Base-by-base conservation (phyloP, 1,140 invertebrate genomes). In the Heliconius hewitsoni region DNA sequence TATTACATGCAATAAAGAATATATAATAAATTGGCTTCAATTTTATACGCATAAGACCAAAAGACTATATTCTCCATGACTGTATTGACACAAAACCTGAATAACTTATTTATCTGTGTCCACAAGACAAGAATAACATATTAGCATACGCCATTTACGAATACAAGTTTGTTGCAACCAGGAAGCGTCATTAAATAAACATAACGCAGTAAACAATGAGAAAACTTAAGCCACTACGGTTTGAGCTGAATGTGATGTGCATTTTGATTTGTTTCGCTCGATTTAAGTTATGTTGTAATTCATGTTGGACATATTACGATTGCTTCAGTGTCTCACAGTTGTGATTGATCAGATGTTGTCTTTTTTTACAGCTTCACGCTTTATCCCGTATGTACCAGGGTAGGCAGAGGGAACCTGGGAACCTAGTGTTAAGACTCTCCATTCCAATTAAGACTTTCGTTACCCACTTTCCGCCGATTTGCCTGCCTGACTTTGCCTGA, bases 101-200 rank as follows among this genome's bases (percentile, higher is more conserved):
- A 57, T 57, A 23, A n/a, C 55, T 0, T 23, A n/a, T 23, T 9
- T 57, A 11, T 19, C 2, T 57, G 19, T 23, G 0, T 2, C n/a
- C 19, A 57, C 19, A 3, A 23, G 8, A 57, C n/a, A 23, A 11
- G 60, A 66, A 30, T 66, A 66, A 66, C 13, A 30, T 16, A 78
- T 85, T 83, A 83, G 77, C 82, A 77, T 80, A 83, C 73, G 30
- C 52, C 80, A 76, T 80, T 80, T 37, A 79, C 34, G 60, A 2
- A 52, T 60, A 79, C 74, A 73, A 71, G 81, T 81, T 81, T 78
- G 50, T 55, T 74, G 71, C n/a, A 42, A 84, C 80, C 76, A 83
- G 81, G 85, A 84, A 86, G 75, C 42, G 71, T 72, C 80, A 79
- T 82, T 82, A 84, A 80, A 79, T 73, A 73, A 71, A 73, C 77